Base-by-base conservation (phyloP, 2,797 vertebrate genomes). In the Anniella stebbinsi region DNA sequence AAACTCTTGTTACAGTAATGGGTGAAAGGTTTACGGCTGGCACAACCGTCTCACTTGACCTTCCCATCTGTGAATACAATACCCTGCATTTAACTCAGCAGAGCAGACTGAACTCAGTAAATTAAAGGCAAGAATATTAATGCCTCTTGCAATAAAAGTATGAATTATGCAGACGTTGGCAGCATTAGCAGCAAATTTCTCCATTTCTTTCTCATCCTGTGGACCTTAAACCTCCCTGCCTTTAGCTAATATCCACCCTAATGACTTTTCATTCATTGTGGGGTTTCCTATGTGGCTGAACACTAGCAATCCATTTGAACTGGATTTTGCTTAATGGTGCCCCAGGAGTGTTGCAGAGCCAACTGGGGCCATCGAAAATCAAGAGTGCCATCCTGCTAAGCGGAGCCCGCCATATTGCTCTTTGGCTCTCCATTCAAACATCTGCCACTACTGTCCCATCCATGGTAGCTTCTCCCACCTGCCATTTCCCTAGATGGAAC, bases 81-180 rank as follows among this genome's bases (percentile, higher is more conserved):
- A 57, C 17, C n/a, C 70, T 18, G 38, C 17, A 23, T 80, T 78
- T 66, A n/a, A 69, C 66, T 63, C 84, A 76, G 45, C 30, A 28
- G 57, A 60, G 51, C 1, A 33, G 17, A 18, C 51, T 82, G 66
- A 51, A 77, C 38, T 38, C 57, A 13, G 60, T 45, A 57, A 82
- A 87, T 92, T 38, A 72, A 72, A 70, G 77, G 48, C 23, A 57
- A 15, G 51, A 36, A 89, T n/a, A 89, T 83, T 78, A 78, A 89
- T 48, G 11, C 38, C 72, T 72, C 54, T 48, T 51, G 85, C 45
- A 77, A 87, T 80, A 87, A 87, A 76, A 41, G 18, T 12, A 72
- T 87, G 51, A 80, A 89, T 87, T 36, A 80, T 73, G 38, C 28
- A 80, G 38, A 21, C n/a, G 1, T 87, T 33, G 18, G 80, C 87